Evolutionary conservation across 2,113 vertebrate genomes (phyloP), one percentile per base, ranked within the genome.

Genomic region (Hassar affinis): DNA sequence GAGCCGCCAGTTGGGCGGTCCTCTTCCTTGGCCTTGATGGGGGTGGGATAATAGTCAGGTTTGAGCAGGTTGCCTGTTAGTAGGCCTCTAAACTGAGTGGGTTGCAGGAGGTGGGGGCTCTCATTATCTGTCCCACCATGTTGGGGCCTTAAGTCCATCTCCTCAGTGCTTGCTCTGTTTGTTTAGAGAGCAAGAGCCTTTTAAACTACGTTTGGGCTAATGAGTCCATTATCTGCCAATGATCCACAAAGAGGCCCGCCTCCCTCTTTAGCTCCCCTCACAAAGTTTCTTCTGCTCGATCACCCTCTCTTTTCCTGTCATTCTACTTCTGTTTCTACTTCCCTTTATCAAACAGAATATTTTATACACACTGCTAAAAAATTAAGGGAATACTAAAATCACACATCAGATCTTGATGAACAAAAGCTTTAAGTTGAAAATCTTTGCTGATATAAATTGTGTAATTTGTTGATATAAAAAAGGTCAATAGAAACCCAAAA

Each of bases 141-240:
- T 93, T 88, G 88, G 93, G 88, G 88, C 89, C 89, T 93, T 92
- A 93, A 92, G 91, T 93, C 91, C 88, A 79, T 93, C 91, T 93
- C 89, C 87, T 92, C 91, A 93, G 90, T 87, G 87, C 90, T 90
- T 79, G 89, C 89, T 90, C 89, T 93, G 90, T 94, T 94, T 94
- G 92, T 93, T 94, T 94, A 91, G 93, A 93, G 92, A 92, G 91
- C 90, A 87, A 88, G 89, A 92, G 91, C 90, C 91, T 93, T 93
- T 93, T 91, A 93, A 95, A 92, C 90, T 91, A 88, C 86, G 64
- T 92, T 91, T 88, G 90, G 88, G 89, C 92, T 94, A 94, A 95
- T 94, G 91, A 94, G 93, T 88, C 91, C 91, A 94, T 95, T 93
- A 94, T 93, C 92, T 92, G 92, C 92, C 92, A 94, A 90, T 92